These are phyloP conservation scores for Parazoanthus swiftii DNA, from an alignment of 92 coral and sea anemone genomes.

Conservation along the genomic window DNA sequence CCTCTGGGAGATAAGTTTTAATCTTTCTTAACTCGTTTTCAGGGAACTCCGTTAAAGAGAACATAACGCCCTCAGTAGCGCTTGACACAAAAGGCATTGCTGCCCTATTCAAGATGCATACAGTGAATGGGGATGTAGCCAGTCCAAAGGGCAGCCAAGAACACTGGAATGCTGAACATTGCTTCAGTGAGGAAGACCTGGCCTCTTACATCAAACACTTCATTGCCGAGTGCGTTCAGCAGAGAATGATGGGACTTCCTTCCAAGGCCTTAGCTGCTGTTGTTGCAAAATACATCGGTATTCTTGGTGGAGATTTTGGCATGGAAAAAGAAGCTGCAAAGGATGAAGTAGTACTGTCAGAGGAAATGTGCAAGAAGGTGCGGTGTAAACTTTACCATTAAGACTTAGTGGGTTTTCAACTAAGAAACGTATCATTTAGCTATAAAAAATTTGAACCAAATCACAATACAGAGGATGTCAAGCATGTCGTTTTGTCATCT, in stretches of 20 bases:
- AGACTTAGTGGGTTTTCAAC: not conserved
- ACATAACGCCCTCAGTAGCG: constrained; percentile 11
- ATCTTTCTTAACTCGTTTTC: not conserved
- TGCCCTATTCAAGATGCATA: constrained; percentile 4
- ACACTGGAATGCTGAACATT: constrained; percentile 76
- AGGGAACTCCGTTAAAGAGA: constrained; percentile 27
- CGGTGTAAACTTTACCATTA: not conserved
- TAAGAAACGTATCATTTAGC: not conserved
- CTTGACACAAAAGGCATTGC: constrained; percentile 7
- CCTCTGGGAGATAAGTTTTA: too few relatives aligned
- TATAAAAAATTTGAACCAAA: not conserved
- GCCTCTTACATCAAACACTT: constrained; percentile 80
- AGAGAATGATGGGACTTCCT: constrained; percentile 90
- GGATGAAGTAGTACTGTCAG: constrained; percentile 59
- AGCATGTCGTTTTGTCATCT: not conserved
- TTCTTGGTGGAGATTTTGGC: constrained; percentile 57
- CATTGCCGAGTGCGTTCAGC: constrained; percentile 93
- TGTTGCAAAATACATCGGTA: constrained; percentile 63
- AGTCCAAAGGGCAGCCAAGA: constrained; percentile 47
- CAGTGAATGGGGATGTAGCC: not conserved
- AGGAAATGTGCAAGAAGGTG: constrained; percentile 92
- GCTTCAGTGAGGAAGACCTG: constrained; percentile 89
- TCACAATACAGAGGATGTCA: not conserved
- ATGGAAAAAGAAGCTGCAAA: constrained; percentile 44
- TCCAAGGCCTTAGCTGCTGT: constrained; percentile 87